Conservation (phyloP, 1,140 invertebrate genomes). For the Bombus soroeensis region DNA sequence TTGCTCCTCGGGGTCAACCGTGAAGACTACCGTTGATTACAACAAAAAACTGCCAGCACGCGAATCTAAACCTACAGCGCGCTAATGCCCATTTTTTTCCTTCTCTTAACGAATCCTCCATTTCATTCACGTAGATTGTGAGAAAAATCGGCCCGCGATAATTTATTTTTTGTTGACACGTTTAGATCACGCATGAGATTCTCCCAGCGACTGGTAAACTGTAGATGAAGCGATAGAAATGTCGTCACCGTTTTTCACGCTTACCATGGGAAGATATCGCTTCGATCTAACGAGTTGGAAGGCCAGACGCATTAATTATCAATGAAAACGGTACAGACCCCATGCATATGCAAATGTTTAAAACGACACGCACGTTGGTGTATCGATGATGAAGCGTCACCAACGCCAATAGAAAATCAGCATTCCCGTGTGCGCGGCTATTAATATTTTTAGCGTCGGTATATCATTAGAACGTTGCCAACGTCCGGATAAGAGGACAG, state of each 20-base stretch:
- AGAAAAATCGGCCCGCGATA: not conserved
- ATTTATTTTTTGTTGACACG: not conserved
- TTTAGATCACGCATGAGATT: not conserved
- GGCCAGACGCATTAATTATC: constrained; percentile 50
- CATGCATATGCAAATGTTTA: constrained; percentile 19
- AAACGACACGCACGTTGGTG: no score
- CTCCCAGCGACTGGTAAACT: not conserved
- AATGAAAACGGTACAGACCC: not conserved
- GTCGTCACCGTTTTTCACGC: constrained; percentile 9
- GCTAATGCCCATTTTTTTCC: no score
- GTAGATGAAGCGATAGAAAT: constrained; percentile 19
- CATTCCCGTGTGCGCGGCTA: not conserved
- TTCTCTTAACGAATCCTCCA: no score
- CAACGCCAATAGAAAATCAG: not conserved
- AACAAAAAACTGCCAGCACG: not conserved
- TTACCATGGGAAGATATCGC: constrained; percentile 3
- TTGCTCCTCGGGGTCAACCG: not conserved
- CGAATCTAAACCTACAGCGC: not conserved
- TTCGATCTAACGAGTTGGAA: constrained; percentile 33
- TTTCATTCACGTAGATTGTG: not conserved
- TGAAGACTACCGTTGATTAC: not conserved
- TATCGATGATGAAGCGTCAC: not conserved
- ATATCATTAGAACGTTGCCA: constrained; percentile 27
- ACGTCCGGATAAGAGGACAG: constrained; percentile 17
- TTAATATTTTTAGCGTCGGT: constrained; percentile 35